Percentiles rank a stretch among this genome's conserved stretches.
phyloP scores from a whole-genome alignment of 2,113 vertebrate genomes.

The Aphyosemion australe region DNA sequence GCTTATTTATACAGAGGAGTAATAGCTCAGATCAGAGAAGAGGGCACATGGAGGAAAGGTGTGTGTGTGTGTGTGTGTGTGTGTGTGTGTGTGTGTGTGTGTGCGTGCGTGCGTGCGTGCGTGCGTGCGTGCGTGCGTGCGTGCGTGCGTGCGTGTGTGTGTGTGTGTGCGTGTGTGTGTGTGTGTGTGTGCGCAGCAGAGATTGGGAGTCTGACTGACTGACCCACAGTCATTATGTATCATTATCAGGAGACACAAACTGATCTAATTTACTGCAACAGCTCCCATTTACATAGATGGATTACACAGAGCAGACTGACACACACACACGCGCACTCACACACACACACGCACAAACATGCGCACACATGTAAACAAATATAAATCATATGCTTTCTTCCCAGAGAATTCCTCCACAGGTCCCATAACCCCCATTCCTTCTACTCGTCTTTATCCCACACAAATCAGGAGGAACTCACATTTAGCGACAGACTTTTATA shows the following conservation, averaged over 20 bases:
- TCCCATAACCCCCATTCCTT: conserved; percentile 9
- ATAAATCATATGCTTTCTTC: conserved; percentile 70
- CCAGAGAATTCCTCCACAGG: conserved; percentile 54
- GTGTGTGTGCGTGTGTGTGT: too few species aligned
- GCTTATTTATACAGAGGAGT: conserved; percentile 66
- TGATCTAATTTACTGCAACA: conserved; percentile 77
- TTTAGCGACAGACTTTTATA: conserved; percentile 4
- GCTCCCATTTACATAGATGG: conserved; percentile 75
- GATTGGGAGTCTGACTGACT: conserved; percentile 75
- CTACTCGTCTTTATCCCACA: conserved; percentile 14
- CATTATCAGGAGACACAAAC: conserved; percentile 77
- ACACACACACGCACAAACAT: neutral
- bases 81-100: conserved; percentile 12
- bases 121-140: conserved; percentile 11
- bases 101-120: conserved; percentile 9
- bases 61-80: conserved; percentile 11
- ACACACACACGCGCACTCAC: conserved; percentile 22
- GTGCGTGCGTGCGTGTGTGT: too few species aligned
- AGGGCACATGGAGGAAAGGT: conserved; percentile 40
- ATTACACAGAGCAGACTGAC: conserved; percentile 63
- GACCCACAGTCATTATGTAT: conserved; percentile 77
- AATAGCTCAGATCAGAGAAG: conserved; percentile 65
- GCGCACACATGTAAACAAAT: conserved; percentile 61
- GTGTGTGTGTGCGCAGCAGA: conserved; percentile 6
- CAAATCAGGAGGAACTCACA: conserved; percentile 7